Percentiles rank a stretch among this genome's conserved stretches.
Conservation (phyloP, 2,797 vertebrate genomes). For the Dendrocincla tyrannina region DNA sequence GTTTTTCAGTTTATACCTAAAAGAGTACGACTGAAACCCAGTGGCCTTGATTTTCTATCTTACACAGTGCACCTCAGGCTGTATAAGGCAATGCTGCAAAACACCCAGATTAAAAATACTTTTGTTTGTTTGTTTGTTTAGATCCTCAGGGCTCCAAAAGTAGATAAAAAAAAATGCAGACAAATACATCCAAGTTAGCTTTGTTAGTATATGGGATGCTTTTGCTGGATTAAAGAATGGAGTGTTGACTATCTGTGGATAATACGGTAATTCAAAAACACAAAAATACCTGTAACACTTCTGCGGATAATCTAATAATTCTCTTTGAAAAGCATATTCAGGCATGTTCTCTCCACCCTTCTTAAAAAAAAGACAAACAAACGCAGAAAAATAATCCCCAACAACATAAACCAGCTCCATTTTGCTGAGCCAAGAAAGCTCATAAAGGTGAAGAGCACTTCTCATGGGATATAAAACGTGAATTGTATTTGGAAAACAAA, state of each 20-base stretch:
- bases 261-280: background rate
- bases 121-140: background rate
- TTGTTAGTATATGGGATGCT: background rate
- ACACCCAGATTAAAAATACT: background rate
- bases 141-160: background rate
- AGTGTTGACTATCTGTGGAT: background rate
- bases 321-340: conserved; percentile 14
- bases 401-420: background rate
- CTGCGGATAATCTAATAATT: background rate
- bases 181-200: background rate
- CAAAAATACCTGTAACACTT: background rate
- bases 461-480: conserved; percentile 26
- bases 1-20: background rate
- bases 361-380: background rate
- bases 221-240: background rate
- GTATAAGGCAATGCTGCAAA: background rate
- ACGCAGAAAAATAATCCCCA: background rate
- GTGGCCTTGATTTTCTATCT: background rate
- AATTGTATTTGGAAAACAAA: conserved; percentile 34
- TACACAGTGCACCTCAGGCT: background rate
- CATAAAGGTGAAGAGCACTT: conserved; percentile 2
- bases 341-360: background rate
- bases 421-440: conserved; percentile 33
- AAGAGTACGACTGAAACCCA: background rate
- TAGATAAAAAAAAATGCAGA: background rate